phyloP scores from a whole-genome alignment of 1,140 invertebrate species.

The Liolophura sinensis region DNA sequence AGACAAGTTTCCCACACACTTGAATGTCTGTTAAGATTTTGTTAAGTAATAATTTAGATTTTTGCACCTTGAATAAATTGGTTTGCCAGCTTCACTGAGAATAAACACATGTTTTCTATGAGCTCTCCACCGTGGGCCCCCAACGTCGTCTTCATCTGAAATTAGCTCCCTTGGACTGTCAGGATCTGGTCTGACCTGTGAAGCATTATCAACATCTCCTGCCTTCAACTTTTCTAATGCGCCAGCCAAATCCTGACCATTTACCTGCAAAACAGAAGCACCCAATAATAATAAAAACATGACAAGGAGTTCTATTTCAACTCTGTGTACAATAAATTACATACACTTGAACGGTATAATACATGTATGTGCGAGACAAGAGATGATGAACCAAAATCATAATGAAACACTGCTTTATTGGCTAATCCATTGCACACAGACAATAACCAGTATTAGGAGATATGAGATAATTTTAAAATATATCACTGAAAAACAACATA shows the following conservation, averaged over 20 bases:
- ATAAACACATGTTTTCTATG: slow-evolving; percentile 93
- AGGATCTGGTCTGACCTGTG: slow-evolving; percentile 13
- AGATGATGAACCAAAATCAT: too few relatives aligned
- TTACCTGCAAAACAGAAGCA: slow-evolving; percentile 13
- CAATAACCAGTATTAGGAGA: too few relatives aligned
- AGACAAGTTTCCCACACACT: not conserved
- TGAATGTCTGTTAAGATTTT: not conserved
- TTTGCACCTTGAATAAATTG: slow-evolving; percentile 89
- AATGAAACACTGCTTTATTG: too few relatives aligned
- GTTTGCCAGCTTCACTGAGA: slow-evolving; percentile 92
- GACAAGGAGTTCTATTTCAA: slow-evolving; percentile 11
- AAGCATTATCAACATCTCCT: slow-evolving; percentile 4
- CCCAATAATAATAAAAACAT: not conserved
- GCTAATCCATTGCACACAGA: too few relatives aligned
- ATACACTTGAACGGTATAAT: too few relatives aligned
- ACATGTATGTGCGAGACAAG: too few relatives aligned
- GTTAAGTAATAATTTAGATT: not conserved
- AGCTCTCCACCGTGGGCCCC: slow-evolving; percentile 73
- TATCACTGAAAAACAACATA: too few relatives aligned
- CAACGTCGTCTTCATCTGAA: slow-evolving; percentile 64
- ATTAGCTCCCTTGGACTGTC: slow-evolving; percentile 8
- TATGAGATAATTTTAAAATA: too few relatives aligned
- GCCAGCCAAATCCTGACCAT: slow-evolving; percentile 27
- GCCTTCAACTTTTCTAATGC: slow-evolving; percentile 4
- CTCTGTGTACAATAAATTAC: too few relatives aligned